Conservation (phyloP, 1,140 invertebrate genomes). For the Sycobia sp. region DNA sequence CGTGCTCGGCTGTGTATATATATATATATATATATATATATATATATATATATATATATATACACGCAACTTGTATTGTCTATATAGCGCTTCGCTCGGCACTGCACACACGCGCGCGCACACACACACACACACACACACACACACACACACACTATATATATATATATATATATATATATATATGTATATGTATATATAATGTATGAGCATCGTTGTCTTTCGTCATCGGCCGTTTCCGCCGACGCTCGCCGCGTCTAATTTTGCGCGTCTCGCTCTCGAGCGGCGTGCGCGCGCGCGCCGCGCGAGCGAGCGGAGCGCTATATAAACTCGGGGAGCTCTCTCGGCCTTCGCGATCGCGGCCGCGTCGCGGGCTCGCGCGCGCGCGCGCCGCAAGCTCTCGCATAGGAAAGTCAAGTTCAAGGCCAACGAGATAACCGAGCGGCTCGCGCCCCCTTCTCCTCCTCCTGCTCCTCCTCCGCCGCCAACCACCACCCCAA, state of each 20-base stretch:
- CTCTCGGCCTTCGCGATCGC: conserved; percentile 46
- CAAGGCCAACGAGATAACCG: conserved; percentile 49
- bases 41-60: too few relatives aligned
- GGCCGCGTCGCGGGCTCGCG: conserved; percentile 11
- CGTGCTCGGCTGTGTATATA: too few relatives aligned
- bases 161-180: too few relatives aligned
- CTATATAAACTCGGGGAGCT: too few relatives aligned
- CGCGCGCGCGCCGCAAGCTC: conserved; percentile 32
- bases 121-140: too few relatives aligned
- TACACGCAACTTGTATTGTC: too few relatives aligned
- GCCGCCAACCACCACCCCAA: not conserved
- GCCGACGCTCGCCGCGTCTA: conserved; percentile 42
- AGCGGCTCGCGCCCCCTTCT: conserved; percentile 2
- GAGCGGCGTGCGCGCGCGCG: too few relatives aligned
- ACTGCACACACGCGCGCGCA: not conserved
- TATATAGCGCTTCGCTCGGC: not conserved
- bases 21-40: too few relatives aligned
- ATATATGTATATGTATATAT: too few relatives aligned
- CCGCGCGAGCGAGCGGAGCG: too few relatives aligned
- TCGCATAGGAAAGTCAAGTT: conserved; percentile 53
- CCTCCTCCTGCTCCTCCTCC: conserved; percentile 16
- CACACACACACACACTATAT: too few relatives aligned
- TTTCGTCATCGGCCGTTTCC: conserved; percentile 49
- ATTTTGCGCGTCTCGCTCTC: conserved; percentile 25
- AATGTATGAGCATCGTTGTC: too few relatives aligned